Evolutionary conservation across 1,140 invertebrate species (phyloP).

Genomic region (Polypedilum vanderplanki): DNA sequence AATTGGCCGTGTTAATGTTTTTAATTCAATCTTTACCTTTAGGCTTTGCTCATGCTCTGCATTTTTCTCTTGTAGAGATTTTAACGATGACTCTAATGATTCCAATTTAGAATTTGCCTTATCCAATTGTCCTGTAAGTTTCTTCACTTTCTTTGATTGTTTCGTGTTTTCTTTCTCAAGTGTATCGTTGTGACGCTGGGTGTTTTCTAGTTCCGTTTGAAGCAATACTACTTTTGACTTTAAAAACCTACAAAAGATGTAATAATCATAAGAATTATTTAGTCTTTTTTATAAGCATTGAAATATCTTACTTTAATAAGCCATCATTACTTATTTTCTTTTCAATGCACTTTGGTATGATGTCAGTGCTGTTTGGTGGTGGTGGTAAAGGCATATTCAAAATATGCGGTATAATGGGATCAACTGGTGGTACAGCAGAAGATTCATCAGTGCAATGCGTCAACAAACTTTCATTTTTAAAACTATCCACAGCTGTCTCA

Average conservation of each 20-base stretch:
- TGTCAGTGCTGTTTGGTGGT: background rate
- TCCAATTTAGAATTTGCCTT: background rate
- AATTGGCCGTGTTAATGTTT: constrained; percentile 11
- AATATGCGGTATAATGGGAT: background rate
- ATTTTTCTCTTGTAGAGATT: background rate
- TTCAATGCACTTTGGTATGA: background rate
- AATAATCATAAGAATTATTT: background rate
- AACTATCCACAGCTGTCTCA: background rate
- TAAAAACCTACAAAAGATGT: background rate
- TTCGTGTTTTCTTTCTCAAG: background rate
- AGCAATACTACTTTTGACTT: constrained; percentile 15
- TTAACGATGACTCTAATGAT: constrained; percentile 20
- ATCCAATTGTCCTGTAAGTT: background rate
- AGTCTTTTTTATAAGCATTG: background rate
- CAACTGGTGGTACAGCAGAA: background rate
- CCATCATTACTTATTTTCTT: constrained; percentile 23
- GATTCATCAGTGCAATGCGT: background rate
- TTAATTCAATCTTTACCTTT: constrained; percentile 16
- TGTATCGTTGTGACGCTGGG: background rate
- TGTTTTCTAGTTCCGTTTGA: constrained; percentile 9
- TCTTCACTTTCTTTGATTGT: constrained; percentile 1
- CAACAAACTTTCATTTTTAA: constrained; percentile 11
- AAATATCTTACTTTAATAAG: background rate
- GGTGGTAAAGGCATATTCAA: background rate
- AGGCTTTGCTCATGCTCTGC: background rate